phyloP scores from a whole-genome alignment of 2,888 invertebrate genomes.

The Lacanobia oleracea region DNA sequence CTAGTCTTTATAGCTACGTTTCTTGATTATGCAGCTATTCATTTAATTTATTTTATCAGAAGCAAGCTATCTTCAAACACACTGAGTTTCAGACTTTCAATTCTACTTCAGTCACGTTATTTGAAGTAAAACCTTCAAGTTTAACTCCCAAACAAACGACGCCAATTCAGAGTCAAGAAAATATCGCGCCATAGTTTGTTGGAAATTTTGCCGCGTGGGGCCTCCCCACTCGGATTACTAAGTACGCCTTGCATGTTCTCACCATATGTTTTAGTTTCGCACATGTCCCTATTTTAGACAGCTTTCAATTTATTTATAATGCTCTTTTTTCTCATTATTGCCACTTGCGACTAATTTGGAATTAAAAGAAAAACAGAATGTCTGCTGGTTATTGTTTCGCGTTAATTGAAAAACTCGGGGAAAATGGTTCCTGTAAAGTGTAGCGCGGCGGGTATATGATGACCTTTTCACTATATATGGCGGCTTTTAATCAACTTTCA shows the following conservation, averaged over 20 bases:
- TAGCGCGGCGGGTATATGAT: slow-evolving; percentile 8
- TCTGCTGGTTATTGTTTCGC: slow-evolving; percentile 36
- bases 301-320: slow-evolving; percentile 21
- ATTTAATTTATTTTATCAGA: slow-evolving; percentile 5
- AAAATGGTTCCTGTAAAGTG: slow-evolving; percentile 35
- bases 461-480: slow-evolving; percentile 24
- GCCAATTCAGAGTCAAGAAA: slow-evolving; percentile 45
- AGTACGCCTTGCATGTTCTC: slow-evolving; percentile 44
- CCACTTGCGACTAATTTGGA: slow-evolving; percentile 35
- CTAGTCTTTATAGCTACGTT: slow-evolving; percentile 7
- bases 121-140: slow-evolving; percentile 26
- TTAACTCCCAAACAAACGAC: slow-evolving; percentile 26
- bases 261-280: slow-evolving; percentile 56
- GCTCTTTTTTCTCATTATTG: slow-evolving; percentile 24
- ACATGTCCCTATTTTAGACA: slow-evolving; percentile 46
- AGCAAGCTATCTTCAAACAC: not conserved
- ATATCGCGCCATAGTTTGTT: slow-evolving; percentile 51
- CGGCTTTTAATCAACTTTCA: slow-evolving; percentile 33
- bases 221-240: slow-evolving; percentile 28
- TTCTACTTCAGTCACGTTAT: slow-evolving; percentile 16
- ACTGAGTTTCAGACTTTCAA: slow-evolving; percentile 3
- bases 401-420: slow-evolving; percentile 46
- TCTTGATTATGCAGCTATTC: not conserved
- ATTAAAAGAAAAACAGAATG: slow-evolving; percentile 53
- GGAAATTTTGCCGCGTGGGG: slow-evolving; percentile 39